phyloP scores from a whole-genome alignment of 2,797 vertebrate species.

The Poecile montanus region DNA sequence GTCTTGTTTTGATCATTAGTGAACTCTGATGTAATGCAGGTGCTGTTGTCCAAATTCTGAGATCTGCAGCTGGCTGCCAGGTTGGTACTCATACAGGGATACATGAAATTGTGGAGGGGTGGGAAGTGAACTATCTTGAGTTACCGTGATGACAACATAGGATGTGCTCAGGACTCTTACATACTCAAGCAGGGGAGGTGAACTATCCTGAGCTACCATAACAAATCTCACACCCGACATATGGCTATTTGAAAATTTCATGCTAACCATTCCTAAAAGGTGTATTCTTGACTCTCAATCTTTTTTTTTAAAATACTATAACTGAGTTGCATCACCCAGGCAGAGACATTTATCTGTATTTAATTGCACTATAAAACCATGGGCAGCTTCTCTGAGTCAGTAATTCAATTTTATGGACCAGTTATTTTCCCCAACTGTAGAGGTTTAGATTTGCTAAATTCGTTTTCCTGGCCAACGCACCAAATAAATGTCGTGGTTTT shows the following conservation, averaged over 20 bases:
- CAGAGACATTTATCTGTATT: neutral
- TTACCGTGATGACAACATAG: neutral
- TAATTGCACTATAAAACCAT: neutral
- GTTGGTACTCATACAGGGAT: neutral
- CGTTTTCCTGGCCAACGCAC: too few relatives aligned
- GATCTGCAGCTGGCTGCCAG: neutral
- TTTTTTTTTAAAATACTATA: neutral
- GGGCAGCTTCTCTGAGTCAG: neutral
- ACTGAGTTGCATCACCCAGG: neutral
- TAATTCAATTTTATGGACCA: neutral
- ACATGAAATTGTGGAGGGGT: neutral
- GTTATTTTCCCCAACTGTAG: neutral
- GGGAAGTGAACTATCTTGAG: neutral
- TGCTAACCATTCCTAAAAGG: neutral
- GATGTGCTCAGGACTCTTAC: neutral
- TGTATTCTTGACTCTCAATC: neutral
- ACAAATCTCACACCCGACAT: neutral
- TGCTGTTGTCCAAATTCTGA: neutral
- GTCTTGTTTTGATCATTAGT: neutral
- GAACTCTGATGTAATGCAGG: neutral
- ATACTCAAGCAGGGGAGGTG: neutral
- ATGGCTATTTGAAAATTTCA: neutral
- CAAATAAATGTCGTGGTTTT: too few relatives aligned
- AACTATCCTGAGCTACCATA: neutral
- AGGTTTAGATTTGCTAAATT: too few relatives aligned